These are phyloP conservation scores for Trichechus manatus DNA, from an alignment of 2,113 vertebrate genomes.

Conservation along the genomic window DNA sequence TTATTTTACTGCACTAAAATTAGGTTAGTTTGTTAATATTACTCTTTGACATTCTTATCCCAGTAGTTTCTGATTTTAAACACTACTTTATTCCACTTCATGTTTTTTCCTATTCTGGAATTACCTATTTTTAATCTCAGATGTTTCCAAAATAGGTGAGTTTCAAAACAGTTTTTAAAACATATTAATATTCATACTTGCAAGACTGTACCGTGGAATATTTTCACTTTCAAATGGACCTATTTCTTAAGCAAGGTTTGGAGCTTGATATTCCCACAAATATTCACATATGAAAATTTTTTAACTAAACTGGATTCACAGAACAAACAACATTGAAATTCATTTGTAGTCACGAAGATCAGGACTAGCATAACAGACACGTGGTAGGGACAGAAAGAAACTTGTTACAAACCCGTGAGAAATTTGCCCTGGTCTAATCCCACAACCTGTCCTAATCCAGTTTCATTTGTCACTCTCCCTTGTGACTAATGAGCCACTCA, in stretches of 20 bases:
- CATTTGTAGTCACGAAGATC: neutral
- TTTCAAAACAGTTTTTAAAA: slow-evolving; percentile 2
- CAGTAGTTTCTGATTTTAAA: slow-evolving; percentile 50
- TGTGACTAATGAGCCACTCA: slow-evolving; percentile 55
- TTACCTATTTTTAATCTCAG: slow-evolving; percentile 7
- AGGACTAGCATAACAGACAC: neutral
- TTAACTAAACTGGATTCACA: neutral
- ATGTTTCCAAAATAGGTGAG: neutral
- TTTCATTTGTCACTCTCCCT: slow-evolving; percentile 51
- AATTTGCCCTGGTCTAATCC: slow-evolving; percentile 49
- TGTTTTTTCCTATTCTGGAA: slow-evolving; percentile 26
- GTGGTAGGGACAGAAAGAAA: neutral
- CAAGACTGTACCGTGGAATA: neutral
- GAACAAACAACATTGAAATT: neutral
- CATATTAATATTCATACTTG: neutral
- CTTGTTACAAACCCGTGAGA: slow-evolving; percentile 81
- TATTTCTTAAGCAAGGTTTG: neutral
- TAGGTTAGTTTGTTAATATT: slow-evolving; percentile 27
- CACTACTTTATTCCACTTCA: neutral
- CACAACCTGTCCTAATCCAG: slow-evolving; percentile 63
- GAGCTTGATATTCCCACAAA: neutral
- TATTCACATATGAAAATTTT: neutral
- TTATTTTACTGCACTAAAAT: neutral
- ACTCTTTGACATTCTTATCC: slow-evolving; percentile 1
- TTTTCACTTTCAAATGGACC: neutral